phyloP scores from a whole-genome alignment of 2,888 invertebrate genomes.

The Saturnia japonica region DNA sequence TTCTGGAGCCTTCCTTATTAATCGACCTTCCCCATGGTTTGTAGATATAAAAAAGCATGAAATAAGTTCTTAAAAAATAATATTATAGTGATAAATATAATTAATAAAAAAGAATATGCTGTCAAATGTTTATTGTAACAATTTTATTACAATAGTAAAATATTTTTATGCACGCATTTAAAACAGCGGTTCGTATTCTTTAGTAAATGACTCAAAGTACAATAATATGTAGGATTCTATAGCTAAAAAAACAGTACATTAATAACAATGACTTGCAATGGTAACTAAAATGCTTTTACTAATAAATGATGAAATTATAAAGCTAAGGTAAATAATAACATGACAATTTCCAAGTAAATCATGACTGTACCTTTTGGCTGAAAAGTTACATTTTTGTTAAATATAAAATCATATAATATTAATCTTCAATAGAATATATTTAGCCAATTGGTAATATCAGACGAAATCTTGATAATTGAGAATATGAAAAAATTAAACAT shows the following conservation, averaged over 20 bases:
- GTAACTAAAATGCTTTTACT: constrained; percentile 46
- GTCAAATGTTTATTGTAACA: constrained; percentile 46
- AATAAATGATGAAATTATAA: constrained; percentile 1
- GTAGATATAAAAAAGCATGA: too few relatives aligned
- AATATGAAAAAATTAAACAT: not conserved
- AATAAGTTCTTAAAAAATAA: too few relatives aligned
- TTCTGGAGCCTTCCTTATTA: too few relatives aligned
- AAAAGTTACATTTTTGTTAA: too few relatives aligned
- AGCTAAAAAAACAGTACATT: not conserved
- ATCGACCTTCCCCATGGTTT: too few relatives aligned
- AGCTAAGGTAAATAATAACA: not conserved
- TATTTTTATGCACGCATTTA: constrained; percentile 23
- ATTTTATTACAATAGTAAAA: constrained; percentile 20
- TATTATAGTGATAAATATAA: not conserved
- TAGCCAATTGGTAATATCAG: too few relatives aligned
- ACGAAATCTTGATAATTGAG: not conserved
- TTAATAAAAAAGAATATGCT: constrained; percentile 31
- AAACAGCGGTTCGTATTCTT: constrained; percentile 20
- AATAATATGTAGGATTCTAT: not conserved
- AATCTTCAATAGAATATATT: too few relatives aligned
- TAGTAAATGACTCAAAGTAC: not conserved
- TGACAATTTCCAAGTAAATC: not conserved
- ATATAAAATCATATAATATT: too few relatives aligned
- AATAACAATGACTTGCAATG: constrained; percentile 37
- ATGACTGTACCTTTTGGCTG: too few relatives aligned